Percentiles rank a stretch among this genome's conserved stretches.
phyloP scores from a whole-genome alignment of 2,113 vertebrate genomes.

The Strigops habroptila region DNA sequence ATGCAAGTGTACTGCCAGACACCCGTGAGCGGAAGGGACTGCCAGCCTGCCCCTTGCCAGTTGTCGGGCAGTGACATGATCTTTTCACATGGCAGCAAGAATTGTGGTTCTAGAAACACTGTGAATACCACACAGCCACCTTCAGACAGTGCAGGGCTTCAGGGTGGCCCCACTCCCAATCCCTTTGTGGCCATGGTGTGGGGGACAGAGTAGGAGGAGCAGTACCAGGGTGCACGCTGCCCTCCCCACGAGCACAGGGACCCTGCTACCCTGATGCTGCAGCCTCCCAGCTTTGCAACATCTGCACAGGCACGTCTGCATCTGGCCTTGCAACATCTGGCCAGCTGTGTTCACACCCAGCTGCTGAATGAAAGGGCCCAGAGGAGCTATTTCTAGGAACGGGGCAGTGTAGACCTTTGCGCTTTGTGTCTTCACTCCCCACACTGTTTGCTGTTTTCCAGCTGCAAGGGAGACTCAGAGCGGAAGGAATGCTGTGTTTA shows the following conservation, averaged over 20 bases:
- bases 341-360: neutral
- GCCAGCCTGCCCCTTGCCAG: fast-evolving
- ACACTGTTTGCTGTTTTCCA: neutral
- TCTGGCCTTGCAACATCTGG: neutral
- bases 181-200: fast-evolving
- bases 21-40: no score
- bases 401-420: neutral
- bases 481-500: neutral
- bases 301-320: neutral
- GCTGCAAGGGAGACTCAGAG: fast-evolving
- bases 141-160: fast-evolving
- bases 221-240: fast-evolving
- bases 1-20: neutral
- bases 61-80: fast-evolving
- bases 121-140: neutral
- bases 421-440: neutral
- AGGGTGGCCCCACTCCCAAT: fast-evolving
- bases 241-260: fast-evolving
- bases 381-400: neutral
- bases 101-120: neutral
- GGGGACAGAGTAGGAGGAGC: neutral
- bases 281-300: neutral
- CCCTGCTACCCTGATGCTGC: neutral
- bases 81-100: neutral
- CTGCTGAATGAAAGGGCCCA: neutral